phyloP scores from a whole-genome alignment of 2,797 vertebrate genomes.

The Erpetoichthys calabaricus region DNA sequence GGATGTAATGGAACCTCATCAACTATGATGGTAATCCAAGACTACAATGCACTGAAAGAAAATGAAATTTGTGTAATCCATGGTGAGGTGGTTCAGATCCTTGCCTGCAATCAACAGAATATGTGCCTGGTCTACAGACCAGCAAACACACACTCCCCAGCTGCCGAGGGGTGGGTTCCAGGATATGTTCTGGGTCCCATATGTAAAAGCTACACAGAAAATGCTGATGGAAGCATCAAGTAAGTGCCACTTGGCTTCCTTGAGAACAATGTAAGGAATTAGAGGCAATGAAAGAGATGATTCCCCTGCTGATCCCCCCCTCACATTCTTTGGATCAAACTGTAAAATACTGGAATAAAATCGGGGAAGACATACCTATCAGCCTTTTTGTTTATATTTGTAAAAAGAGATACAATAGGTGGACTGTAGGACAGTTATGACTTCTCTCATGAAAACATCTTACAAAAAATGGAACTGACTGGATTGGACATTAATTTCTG shows the following conservation, averaged over 20 bases:
- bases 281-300: conserved; percentile 32
- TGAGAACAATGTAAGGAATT: conserved; percentile 49
- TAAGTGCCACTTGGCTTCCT: conserved; percentile 73
- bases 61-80: conserved; percentile 88
- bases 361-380: conserved; percentile 36
- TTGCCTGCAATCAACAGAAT: conserved; percentile 94
- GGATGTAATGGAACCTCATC: conserved; percentile 81
- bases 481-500: conserved; percentile 82
- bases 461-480: conserved; percentile 66
- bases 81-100: conserved; percentile 85
- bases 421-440: conserved; percentile 41
- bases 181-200: conserved; percentile 73
- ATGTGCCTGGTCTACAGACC: conserved; percentile 92
- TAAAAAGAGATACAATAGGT: conserved; percentile 42
- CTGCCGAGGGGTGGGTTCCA: conserved; percentile 95
- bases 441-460: conserved; percentile 48
- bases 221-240: conserved; percentile 88
- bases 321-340: conserved; percentile 46
- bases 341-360: conserved; percentile 39
- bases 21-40: conserved; percentile 79
- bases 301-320: conserved; percentile 35
- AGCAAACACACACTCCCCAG: conserved; percentile 76
- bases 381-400: conserved; percentile 41
- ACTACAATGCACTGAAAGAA: conserved; percentile 94
- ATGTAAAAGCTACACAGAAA: conserved; percentile 71